A percentile compares a stretch with the other conserved stretches of the same genome.
phyloP scores from a whole-genome alignment of 92 coral and sea anemone genomes.

The Zoanthus sansibaricus region DNA sequence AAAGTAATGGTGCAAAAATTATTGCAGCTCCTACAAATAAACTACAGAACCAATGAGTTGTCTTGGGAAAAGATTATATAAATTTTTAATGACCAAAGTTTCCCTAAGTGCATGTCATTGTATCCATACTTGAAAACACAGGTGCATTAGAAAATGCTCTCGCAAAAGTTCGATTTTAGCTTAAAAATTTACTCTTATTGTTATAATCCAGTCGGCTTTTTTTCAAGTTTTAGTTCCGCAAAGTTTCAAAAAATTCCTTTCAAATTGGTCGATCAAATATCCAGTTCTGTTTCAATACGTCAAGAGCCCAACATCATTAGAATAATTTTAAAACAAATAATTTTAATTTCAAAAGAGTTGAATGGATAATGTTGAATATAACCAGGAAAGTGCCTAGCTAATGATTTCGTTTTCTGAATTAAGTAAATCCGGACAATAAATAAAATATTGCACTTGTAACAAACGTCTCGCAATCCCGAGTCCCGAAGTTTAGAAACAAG shows the following conservation, averaged over 20 bases:
- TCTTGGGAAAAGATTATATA: conserved; percentile 17
- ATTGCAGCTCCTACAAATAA: background rate
- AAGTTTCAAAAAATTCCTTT: no score
- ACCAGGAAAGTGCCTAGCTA: no score
- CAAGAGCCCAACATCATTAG: no score
- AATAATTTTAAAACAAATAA: no score
- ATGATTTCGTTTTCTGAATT: no score
- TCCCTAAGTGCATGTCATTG: background rate
- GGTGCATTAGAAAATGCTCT: conserved; percentile 5
- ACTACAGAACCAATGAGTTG: conserved; percentile 25
- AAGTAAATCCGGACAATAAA: background rate
- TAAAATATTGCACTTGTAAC: background rate
- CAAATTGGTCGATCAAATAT: no score
- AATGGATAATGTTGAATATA: no score
- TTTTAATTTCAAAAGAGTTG: no score
- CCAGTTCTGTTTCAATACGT: no score
- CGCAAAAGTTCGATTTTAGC: background rate
- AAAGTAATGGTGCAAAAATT: background rate
- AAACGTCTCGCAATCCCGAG: background rate
- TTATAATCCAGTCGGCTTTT: no score
- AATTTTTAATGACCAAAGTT: conserved; percentile 29
- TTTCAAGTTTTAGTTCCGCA: no score
- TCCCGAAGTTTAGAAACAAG: background rate
- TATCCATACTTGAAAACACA: background rate
- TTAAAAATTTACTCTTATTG: no score